A percentile compares a stretch with the other conserved stretches of the same genome.
These are phyloP conservation scores for Lasioglossum morio DNA, from an alignment of 2,888 invertebrate genomes.

Conservation along the genomic window DNA sequence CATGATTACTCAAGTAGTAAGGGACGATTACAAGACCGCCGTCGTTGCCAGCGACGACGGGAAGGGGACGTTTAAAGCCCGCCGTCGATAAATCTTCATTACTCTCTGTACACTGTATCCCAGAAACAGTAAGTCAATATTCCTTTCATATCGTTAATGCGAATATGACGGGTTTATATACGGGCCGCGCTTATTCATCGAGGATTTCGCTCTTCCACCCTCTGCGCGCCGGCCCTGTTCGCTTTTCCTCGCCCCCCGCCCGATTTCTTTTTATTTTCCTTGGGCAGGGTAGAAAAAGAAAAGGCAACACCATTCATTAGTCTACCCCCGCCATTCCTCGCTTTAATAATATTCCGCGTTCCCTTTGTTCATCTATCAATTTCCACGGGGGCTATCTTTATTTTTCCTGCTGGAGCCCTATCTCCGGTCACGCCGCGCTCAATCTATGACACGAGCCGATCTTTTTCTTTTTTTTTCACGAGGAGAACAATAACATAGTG, in stretches of 20 bases:
- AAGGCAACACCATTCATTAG: conserved; percentile 65
- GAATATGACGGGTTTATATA: conserved; percentile 67
- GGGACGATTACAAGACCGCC: conserved; percentile 33
- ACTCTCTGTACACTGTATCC: conserved; percentile 42
- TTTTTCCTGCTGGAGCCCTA: background rate
- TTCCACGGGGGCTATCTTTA: conserved; percentile 27
- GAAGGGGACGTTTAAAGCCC: conserved; percentile 31
- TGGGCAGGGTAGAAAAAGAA: conserved; percentile 31
- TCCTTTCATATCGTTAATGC: conserved; percentile 71
- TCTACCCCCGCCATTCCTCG: conserved; percentile 19
- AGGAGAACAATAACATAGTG: conserved; percentile 9
- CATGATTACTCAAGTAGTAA: conserved; percentile 45
- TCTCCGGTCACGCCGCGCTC: background rate
- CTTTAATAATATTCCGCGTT: conserved; percentile 54
- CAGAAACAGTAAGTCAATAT: conserved; percentile 70
- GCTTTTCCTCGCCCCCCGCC: conserved; percentile 1
- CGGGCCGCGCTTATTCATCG: conserved; percentile 62
- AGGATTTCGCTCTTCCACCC: conserved; percentile 49
- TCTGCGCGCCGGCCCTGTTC: background rate
- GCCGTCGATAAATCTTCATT: conserved; percentile 68
- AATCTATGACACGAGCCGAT: conserved; percentile 14
- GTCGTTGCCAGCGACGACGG: conserved; percentile 22
- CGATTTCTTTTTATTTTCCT: conserved; percentile 64
- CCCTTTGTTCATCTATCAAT: conserved; percentile 52
- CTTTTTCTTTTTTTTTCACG: conserved; percentile 1